Conservation (phyloP, 2,113 vertebrate genomes). For the Epinephelus moara region DNA sequence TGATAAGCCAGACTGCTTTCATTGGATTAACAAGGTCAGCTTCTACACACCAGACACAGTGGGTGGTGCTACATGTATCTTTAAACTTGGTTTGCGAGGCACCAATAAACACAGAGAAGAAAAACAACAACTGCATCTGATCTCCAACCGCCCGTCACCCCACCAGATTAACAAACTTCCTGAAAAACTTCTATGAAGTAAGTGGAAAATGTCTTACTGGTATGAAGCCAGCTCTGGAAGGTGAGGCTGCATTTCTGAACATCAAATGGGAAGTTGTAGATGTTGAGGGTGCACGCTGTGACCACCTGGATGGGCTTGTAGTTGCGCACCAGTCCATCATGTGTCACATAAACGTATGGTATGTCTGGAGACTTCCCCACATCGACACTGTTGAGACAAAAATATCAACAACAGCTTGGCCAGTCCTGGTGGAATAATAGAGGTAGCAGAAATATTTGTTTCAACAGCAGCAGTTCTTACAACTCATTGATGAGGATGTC, state of each 20-base stretch:
- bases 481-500: conserved; percentile 99
- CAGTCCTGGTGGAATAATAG: fast-evolving
- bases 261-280: conserved; percentile 99
- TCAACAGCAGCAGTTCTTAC: conserved; percentile 82
- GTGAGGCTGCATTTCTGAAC: conserved; percentile 98
- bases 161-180: too few relatives aligned
- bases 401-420: background rate
- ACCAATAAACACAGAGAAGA: too few relatives aligned
- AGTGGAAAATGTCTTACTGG: conserved; percentile 84
- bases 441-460: background rate
- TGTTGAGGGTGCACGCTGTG: conserved; percentile 95
- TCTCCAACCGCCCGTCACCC: too few relatives aligned
- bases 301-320: conserved; percentile 98
- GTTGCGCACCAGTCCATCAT: conserved; percentile 91
- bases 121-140: too few relatives aligned
- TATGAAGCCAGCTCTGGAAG: conserved; percentile 98
- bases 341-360: conserved; percentile 92
- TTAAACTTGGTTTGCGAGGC: too few relatives aligned
- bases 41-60: too few relatives aligned
- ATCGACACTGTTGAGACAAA: conserved; percentile 87
- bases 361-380: conserved; percentile 96
- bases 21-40: too few relatives aligned
- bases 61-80: too few relatives aligned
- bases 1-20: too few relatives aligned
- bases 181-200: too few relatives aligned